phyloP scores from a whole-genome alignment of 2,797 vertebrate genomes.

The Cetoscarus ocellatus region DNA sequence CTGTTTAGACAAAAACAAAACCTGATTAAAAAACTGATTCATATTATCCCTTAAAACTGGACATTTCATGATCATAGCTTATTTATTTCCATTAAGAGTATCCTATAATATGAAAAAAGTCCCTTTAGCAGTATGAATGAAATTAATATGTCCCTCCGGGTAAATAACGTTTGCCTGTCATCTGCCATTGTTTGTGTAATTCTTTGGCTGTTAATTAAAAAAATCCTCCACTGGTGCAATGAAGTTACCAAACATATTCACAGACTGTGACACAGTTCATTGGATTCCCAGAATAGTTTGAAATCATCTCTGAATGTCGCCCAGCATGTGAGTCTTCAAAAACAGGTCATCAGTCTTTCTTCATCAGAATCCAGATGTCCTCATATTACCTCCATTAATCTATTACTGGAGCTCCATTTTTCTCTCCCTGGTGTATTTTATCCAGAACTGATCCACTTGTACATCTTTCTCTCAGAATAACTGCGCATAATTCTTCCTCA shows the following conservation, averaged over 20 bases:
- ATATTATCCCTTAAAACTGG: no score
- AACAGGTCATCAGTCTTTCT: conserved; percentile 29
- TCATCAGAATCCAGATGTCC: conserved; percentile 25
- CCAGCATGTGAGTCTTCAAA: conserved; percentile 1
- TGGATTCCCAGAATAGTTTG: not conserved
- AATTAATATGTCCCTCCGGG: no score
- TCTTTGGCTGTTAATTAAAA: not conserved
- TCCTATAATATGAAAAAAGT: no score
- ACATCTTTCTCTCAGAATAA: conserved; percentile 36
- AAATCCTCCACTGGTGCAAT: not conserved
- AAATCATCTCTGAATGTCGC: conserved; percentile 23
- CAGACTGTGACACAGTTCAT: conserved; percentile 5
- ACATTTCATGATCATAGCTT: no score
- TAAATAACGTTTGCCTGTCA: not conserved
- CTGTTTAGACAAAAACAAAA: no score
- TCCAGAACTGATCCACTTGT: conserved; percentile 39
- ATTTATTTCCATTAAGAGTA: no score
- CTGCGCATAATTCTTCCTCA: conserved; percentile 10
- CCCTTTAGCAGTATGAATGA: no score
- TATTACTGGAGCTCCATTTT: conserved; percentile 46
- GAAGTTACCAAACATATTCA: conserved; percentile 17
- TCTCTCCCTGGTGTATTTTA: conserved; percentile 44
- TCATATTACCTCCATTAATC: conserved; percentile 36
- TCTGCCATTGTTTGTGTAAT: no score
- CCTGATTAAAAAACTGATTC: no score